Conservation (phyloP, 2,797 vertebrate species). For the Scarus forsteni region DNA sequence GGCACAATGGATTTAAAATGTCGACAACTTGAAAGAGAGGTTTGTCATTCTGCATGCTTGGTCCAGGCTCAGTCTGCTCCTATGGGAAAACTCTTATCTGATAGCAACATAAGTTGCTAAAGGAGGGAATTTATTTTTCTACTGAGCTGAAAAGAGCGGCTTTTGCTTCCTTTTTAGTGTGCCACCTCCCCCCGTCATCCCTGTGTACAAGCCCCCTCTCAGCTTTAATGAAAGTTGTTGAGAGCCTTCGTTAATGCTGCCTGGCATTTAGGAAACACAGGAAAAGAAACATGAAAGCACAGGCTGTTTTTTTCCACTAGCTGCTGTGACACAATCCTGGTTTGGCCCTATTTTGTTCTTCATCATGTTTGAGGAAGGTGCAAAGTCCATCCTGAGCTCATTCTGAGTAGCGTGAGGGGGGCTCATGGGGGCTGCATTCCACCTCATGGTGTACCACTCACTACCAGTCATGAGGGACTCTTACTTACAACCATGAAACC, state of each 20-base stretch:
- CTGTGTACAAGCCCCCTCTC: constrained; percentile 39
- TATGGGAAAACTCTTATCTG: constrained; percentile 52
- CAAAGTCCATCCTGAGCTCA: constrained; percentile 65
- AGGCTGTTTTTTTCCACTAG: constrained; percentile 48
- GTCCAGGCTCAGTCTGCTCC: constrained; percentile 30
- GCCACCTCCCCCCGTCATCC: constrained; percentile 46
- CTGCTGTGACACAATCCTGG: constrained; percentile 59
- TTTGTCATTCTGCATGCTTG: constrained; percentile 37
- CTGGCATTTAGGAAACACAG: constrained; percentile 64
- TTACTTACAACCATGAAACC: constrained; percentile 44
- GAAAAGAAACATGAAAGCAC: constrained; percentile 45
- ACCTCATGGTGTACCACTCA: constrained; percentile 71
- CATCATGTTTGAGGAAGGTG: constrained; percentile 49
- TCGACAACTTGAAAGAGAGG: constrained; percentile 51
- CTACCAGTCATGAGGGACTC: constrained; percentile 70
- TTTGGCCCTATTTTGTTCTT: constrained; percentile 54
- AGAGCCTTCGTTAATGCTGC: constrained; percentile 55
- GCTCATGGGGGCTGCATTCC: constrained; percentile 66
- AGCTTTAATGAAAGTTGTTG: constrained; percentile 59
- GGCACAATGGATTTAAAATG: constrained; percentile 57
- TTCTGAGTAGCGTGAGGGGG: constrained; percentile 33
- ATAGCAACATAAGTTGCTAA: constrained; percentile 62
- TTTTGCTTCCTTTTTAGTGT: constrained; percentile 39
- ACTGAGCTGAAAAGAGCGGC: constrained; percentile 46
- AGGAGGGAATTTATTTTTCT: constrained; percentile 37